Evolutionary conservation across 2,888 invertebrate genomes (phyloP), one percentile per base, ranked within the genome.

Genomic region (Actias luna): DNA sequence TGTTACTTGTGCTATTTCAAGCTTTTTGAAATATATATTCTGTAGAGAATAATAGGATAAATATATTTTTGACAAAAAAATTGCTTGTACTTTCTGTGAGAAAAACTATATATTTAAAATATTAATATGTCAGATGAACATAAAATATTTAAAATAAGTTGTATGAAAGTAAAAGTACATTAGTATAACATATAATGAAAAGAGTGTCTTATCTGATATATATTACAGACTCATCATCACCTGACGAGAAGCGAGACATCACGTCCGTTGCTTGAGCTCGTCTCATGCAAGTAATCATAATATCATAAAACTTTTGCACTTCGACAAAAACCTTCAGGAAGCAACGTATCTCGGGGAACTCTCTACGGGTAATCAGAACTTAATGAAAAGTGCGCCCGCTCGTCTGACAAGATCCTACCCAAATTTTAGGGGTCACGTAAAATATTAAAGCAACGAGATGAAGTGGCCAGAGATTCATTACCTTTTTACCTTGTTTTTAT

Each of bases 351-450:
- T 87, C 76, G 72, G 76, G 73, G 78, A 84, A 83, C 83, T 83
- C 85, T 82, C 83, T 73, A 76, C 76, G 85, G 85, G 90, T 91
- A 92, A 91, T 92, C 91, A 88, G 85, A 88, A 88, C 83, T 88
- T 92, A 92, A 92, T 92, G 92, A 91, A 89, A 89, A 90, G 88
- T 89, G 87, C 87, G 86, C 87, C 80, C 82, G 82, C 74, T 83
- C 81, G 83, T 79, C 83, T 78, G 82, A 69, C 80, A 77, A 74
- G 77, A 75, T 79, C 78, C 80, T 78, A 83, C 85, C 84, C 83
- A 88, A 87, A 89, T 89, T 90, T 91, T 85, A 88, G 89, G 83
- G 92, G 91, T 92, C 92, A 92, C 92, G 92, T 92, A 92, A 90
- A 92, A 92, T 92, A 92, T 92, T 92, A 92, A 92, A 90, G 84